Conservation (phyloP, 2,888 invertebrate genomes). For the Xestoiulus laeticollis region DNA sequence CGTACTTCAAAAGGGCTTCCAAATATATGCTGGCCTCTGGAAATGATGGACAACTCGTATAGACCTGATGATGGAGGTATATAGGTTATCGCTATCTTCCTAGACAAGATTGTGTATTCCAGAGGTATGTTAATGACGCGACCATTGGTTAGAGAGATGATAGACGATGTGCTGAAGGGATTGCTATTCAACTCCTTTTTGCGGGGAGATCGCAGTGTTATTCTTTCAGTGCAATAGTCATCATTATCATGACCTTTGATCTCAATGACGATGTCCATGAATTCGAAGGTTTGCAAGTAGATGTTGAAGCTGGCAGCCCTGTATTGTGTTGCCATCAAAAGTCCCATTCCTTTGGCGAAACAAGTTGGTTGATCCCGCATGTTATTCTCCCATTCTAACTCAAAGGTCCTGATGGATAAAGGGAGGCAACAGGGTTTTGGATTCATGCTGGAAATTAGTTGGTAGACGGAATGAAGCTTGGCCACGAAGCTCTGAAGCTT, state of each 20-base stretch:
- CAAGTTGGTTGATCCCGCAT: conserved; percentile 49
- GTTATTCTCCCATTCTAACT: conserved; percentile 47
- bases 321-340: conserved; percentile 55
- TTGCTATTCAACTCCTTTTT: neutral
- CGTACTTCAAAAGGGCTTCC: conserved; percentile 59
- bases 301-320: conserved; percentile 56
- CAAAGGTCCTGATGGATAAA: neutral
- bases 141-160: neutral
- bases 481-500: conserved; percentile 52
- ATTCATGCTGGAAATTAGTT: neutral
- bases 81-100: conserved; percentile 58
- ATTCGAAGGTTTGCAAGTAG: conserved; percentile 52
- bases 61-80: conserved; percentile 57
- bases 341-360: conserved; percentile 57
- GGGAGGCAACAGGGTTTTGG: neutral
- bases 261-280: conserved; percentile 57
- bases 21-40: conserved; percentile 58
- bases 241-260: conserved; percentile 55
- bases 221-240: conserved; percentile 56
- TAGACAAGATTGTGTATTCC: conserved; percentile 57
- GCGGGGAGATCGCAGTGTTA: conserved; percentile 56
- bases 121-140: conserved; percentile 57
- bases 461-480: neutral
- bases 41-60: conserved; percentile 59
- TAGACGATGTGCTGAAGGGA: neutral